These are phyloP conservation scores for Pogonomyrmex californicus DNA, from an alignment of 1,140 invertebrate species.

Conservation along the genomic window DNA sequence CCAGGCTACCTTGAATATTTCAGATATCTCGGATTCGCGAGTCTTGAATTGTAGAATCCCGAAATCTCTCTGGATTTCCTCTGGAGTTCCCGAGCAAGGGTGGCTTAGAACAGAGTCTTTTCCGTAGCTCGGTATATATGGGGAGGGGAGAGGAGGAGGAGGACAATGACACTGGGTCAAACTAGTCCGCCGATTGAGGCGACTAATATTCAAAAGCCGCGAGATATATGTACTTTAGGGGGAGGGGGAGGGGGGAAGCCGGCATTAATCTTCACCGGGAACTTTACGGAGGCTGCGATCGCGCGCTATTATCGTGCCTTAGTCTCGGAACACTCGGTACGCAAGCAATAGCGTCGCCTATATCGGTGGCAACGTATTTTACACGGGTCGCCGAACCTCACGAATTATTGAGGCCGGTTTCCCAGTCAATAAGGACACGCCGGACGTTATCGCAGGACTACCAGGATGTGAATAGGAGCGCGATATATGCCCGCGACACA, in stretches of 20 bases:
- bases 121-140: background rate
- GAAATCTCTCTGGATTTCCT: background rate
- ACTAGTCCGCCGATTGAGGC: slow-evolving; percentile 34
- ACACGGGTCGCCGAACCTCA: slow-evolving; percentile 56
- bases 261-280: slow-evolving; percentile 53
- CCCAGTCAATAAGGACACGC: slow-evolving; percentile 53
- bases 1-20: background rate
- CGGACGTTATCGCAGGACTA: slow-evolving; percentile 51
- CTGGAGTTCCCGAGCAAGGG: background rate
- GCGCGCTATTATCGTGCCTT: slow-evolving; percentile 46
- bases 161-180: background rate
- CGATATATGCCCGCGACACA: background rate
- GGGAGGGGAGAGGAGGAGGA: background rate
- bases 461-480: slow-evolving; percentile 31
- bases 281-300: slow-evolving; percentile 50
- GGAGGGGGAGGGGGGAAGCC: background rate
- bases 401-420: slow-evolving; percentile 58
- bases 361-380: slow-evolving; percentile 57
- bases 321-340: slow-evolving; percentile 46
- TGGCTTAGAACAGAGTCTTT: background rate
- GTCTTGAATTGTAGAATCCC: slow-evolving; percentile 4
- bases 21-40: slow-evolving; percentile 8
- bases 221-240: slow-evolving; percentile 48
- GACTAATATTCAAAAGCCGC: slow-evolving; percentile 46
- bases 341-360: slow-evolving; percentile 40